A percentile compares a stretch with the other conserved stretches of the same genome.
Evolutionary conservation across 2,113 vertebrate genomes (phyloP).

Genomic region (Tringa solitaria): DNA sequence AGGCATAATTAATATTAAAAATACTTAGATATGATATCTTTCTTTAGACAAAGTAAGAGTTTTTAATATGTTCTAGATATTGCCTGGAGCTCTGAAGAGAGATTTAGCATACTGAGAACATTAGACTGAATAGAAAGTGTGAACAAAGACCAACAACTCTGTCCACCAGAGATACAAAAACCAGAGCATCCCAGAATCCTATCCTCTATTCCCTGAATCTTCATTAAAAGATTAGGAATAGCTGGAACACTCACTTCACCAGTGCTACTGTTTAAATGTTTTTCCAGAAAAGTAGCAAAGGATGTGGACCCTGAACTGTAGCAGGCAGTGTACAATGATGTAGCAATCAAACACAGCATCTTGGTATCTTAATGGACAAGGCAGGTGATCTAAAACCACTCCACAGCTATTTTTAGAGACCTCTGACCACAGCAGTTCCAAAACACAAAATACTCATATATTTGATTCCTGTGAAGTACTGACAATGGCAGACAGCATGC

Average conservation of each 20-base stretch:
- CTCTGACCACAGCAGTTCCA: background rate
- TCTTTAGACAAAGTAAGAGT: background rate
- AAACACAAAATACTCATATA: background rate
- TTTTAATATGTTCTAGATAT: background rate
- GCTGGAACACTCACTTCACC: background rate
- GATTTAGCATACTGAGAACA: background rate
- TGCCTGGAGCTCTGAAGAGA: background rate
- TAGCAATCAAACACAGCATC: background rate
- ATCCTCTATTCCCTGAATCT: background rate
- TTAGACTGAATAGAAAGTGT: background rate
- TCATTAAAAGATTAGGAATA: background rate
- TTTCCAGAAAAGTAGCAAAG: background rate
- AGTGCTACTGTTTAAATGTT: background rate
- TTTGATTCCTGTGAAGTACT: background rate
- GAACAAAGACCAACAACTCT: background rate
- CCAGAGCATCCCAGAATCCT: background rate
- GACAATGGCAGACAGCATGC: background rate
- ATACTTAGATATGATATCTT: background rate
- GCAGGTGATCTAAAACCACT: background rate
- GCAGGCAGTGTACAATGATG: background rate
- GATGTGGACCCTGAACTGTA: background rate
- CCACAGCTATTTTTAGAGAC: background rate
- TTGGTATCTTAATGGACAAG: background rate
- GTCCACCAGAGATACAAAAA: background rate
- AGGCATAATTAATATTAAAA: background rate